These are phyloP conservation scores for Pycnonotus jocosus DNA, from an alignment of 2,113 vertebrate species.

Conservation along the genomic window DNA sequence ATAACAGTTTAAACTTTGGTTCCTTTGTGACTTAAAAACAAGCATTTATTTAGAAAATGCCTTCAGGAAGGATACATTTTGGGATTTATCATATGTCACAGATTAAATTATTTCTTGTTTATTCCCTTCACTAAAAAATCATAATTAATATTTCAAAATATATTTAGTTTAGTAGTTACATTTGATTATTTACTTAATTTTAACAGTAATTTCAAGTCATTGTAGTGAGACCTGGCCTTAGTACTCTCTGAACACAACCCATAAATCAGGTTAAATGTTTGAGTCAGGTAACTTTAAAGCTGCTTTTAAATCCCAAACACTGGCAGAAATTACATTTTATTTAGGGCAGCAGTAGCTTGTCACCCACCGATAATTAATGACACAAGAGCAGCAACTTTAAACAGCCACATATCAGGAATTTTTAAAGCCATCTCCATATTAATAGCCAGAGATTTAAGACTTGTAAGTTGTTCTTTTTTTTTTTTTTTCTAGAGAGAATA, in stretches of 20 bases:
- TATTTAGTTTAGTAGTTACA: slow-evolving; percentile 59
- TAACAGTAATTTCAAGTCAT: slow-evolving; percentile 58
- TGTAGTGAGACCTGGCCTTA: slow-evolving; percentile 29
- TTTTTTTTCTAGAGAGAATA: neutral
- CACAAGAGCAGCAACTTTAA: neutral
- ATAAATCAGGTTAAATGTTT: slow-evolving; percentile 73
- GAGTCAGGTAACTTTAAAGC: slow-evolving; percentile 39
- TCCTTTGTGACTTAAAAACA: slow-evolving; percentile 68
- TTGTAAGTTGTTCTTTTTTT: neutral
- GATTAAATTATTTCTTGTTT: slow-evolving; percentile 71
- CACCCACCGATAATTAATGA: slow-evolving; percentile 3
- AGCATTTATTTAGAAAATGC: slow-evolving; percentile 67
- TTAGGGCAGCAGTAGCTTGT: neutral
- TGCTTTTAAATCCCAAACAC: slow-evolving; percentile 46
- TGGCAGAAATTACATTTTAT: slow-evolving; percentile 45
- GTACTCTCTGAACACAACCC: slow-evolving; percentile 50
- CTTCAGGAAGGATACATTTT: slow-evolving; percentile 53
- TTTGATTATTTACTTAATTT: slow-evolving; percentile 69
- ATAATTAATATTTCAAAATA: slow-evolving; percentile 71
- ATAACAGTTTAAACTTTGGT: slow-evolving; percentile 41
- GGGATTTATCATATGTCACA: slow-evolving; percentile 66
- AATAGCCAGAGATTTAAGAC: neutral
- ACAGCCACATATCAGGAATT: neutral
- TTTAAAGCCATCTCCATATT: neutral
- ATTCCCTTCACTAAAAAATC: slow-evolving; percentile 60